phyloP scores from a whole-genome alignment of 2,113 vertebrate species.

The Onychostruthus taczanowskii region DNA sequence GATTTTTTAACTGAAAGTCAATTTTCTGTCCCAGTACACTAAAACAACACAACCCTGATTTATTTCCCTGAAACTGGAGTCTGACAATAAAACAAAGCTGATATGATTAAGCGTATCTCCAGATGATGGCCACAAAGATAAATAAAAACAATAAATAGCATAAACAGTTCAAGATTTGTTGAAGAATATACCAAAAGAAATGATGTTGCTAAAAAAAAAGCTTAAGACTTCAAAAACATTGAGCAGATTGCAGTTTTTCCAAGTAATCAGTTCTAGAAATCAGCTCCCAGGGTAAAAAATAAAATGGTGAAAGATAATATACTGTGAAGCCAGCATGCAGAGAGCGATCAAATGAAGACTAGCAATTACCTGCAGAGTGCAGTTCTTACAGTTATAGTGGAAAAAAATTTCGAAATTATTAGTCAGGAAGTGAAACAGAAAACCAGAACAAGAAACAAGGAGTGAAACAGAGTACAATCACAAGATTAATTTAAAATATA shows the following conservation, averaged over 20 bases:
- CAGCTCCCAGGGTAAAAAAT: not conserved
- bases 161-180: not conserved
- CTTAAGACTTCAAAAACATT: not conserved
- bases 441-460: not conserved
- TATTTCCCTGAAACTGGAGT: not conserved
- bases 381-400: not conserved
- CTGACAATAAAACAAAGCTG: not conserved
- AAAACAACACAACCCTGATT: not conserved
- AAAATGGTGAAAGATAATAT: not conserved
- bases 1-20: not conserved
- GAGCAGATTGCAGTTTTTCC: not conserved
- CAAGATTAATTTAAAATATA: not conserved
- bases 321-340: not conserved
- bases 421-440: not conserved
- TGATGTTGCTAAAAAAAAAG: not conserved
- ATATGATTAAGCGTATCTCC: not conserved
- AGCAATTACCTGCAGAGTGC: not conserved
- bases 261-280: not conserved
- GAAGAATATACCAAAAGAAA: not conserved
- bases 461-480: not conserved
- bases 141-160: conserved; percentile 2
- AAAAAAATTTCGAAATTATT: not conserved
- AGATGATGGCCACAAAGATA: not conserved
- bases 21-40: not conserved
- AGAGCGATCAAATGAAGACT: not conserved